Conservation (phyloP, 2,113 vertebrate species). For the Centropus bengalensis region DNA sequence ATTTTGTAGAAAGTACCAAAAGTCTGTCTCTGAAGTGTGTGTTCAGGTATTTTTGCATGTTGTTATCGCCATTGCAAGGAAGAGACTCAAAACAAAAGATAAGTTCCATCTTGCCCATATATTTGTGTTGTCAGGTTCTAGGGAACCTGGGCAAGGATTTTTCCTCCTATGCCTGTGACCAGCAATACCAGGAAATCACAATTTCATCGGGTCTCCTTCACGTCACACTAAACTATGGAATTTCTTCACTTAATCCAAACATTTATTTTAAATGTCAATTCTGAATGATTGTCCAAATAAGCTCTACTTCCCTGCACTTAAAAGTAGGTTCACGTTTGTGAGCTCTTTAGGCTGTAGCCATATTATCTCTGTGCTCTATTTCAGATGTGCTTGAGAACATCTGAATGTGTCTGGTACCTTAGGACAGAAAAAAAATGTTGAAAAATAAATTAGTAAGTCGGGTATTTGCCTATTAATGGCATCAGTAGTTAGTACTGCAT, state of each 20-base stretch:
- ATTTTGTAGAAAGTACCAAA: constrained; percentile 17
- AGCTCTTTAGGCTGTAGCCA: neutral
- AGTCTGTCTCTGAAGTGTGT: neutral
- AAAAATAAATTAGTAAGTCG: neutral
- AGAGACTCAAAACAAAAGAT: neutral
- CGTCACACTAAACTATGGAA: neutral
- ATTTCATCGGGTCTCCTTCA: neutral
- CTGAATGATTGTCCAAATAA: neutral
- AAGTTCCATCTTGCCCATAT: neutral
- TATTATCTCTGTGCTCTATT: neutral
- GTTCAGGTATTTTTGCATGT: neutral
- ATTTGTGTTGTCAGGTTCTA: neutral
- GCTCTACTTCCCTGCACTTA: neutral
- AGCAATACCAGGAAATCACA: neutral
- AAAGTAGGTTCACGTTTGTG: neutral
- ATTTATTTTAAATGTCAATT: neutral
- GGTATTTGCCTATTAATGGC: neutral
- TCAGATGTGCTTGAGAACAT: neutral
- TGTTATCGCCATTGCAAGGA: neutral
- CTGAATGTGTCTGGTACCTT: neutral
- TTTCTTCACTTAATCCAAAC: neutral
- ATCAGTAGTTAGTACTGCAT: neutral
- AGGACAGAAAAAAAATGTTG: neutral
- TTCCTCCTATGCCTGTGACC: neutral
- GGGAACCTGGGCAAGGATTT: neutral